phyloP scores from a whole-genome alignment of 2,113 vertebrate genomes.

The Mus spicilegus region DNA sequence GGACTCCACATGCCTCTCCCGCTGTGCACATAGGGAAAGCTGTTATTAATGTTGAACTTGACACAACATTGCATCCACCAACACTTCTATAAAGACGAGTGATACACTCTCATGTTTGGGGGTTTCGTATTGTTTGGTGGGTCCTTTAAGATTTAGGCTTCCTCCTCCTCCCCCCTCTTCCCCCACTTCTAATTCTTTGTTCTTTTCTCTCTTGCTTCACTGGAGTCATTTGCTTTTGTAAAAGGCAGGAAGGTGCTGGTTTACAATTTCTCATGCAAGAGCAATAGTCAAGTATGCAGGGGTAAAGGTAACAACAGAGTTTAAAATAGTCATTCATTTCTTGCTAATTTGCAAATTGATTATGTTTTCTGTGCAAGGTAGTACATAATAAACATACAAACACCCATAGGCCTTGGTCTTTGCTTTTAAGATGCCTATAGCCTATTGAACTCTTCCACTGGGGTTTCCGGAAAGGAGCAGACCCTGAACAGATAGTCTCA shows the following conservation, averaged over 20 bases:
- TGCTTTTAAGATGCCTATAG: background rate
- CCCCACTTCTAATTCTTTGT: background rate
- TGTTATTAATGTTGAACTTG: background rate
- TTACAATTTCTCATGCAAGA: background rate
- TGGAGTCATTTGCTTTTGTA: background rate
- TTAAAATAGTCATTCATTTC: background rate
- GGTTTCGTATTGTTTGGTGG: background rate
- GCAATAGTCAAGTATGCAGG: background rate
- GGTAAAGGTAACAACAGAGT: background rate
- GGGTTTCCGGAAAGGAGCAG: background rate
- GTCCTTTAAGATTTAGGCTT: background rate
- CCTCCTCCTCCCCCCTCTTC: rapidly evolving
- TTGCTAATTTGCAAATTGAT: background rate
- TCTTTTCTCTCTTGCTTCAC: background rate
- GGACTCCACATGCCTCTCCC: background rate
- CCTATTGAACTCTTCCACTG: background rate
- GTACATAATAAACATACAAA: background rate
- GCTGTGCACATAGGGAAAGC: background rate
- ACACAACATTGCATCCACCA: background rate
- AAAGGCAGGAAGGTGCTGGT: background rate
- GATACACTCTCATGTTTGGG: background rate
- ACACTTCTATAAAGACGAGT: background rate
- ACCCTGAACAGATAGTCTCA: rapidly evolving
- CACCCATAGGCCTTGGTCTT: background rate
- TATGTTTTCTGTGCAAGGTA: background rate